These are phyloP conservation scores for Thalassophryne amazonica DNA, from an alignment of 2,797 vertebrate genomes.

Conservation along the genomic window DNA sequence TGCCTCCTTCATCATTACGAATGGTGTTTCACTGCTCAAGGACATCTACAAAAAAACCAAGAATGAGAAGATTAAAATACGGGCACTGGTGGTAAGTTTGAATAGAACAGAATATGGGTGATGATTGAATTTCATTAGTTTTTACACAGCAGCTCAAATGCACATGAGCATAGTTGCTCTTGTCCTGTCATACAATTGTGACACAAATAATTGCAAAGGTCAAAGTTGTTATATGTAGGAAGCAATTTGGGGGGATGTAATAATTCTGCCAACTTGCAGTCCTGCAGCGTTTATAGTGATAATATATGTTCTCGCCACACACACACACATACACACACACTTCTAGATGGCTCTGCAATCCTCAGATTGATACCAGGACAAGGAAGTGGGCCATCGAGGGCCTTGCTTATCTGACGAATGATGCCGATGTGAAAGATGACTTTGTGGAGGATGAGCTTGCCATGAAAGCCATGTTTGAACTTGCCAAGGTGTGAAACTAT, in stretches of 20 bases:
- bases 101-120: neutral
- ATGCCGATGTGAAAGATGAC: constrained; percentile 97
- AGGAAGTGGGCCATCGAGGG: constrained; percentile 96
- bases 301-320: too few relatives aligned
- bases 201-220: too few relatives aligned
- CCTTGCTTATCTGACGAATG: constrained; percentile 92
- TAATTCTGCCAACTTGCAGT: too few relatives aligned
- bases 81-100: constrained; percentile 88
- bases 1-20: constrained; percentile 94
- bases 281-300: too few relatives aligned
- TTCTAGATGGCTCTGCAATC: constrained; percentile 92
- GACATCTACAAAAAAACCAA: constrained; percentile 97
- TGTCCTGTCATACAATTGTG: too few relatives aligned
- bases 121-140: neutral
- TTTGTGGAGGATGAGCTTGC: constrained; percentile 93
- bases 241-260: too few relatives aligned
- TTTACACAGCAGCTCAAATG: too few relatives aligned
- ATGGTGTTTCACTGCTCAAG: constrained; percentile 90
- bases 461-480: constrained; percentile 96
- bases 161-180: too few relatives aligned
- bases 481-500: constrained; percentile 82
- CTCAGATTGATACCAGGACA: constrained; percentile 87
- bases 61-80: constrained; percentile 97
- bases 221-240: too few relatives aligned
- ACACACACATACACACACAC: too few relatives aligned